phyloP scores from a whole-genome alignment of 2,113 vertebrate species.

The Psophia crepitans region DNA sequence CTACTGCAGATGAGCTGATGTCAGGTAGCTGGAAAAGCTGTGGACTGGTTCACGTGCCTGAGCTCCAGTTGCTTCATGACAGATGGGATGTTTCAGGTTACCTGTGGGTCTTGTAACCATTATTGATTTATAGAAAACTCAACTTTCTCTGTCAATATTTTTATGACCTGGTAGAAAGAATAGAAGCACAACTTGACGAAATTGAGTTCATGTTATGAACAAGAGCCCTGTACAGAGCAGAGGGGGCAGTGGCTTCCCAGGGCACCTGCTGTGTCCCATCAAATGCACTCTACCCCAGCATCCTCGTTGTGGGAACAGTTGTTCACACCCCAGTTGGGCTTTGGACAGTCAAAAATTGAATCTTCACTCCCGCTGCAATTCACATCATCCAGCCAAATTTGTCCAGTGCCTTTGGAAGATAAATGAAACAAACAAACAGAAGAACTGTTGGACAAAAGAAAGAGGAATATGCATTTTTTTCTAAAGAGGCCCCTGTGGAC shows the following conservation, averaged over 20 bases:
- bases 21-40: neutral
- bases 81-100: neutral
- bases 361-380: conserved; percentile 68
- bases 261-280: neutral
- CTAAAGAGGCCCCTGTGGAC: neutral
- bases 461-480: neutral
- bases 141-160: neutral
- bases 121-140: neutral
- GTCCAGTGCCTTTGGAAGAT: conserved; percentile 73
- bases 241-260: neutral
- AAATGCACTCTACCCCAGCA: conserved; percentile 69
- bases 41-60: neutral
- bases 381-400: conserved; percentile 84
- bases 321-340: conserved; percentile 28
- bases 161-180: neutral
- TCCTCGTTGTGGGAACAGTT: conserved; percentile 84
- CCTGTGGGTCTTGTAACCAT: neutral
- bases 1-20: neutral
- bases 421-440: neutral
- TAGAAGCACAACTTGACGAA: neutral
- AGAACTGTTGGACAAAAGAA: neutral
- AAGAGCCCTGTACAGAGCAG: accelerated
- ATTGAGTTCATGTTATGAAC: neutral
- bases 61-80: neutral
- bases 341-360: conserved; percentile 63